Percentiles rank a stretch among this genome's conserved stretches.
Conservation (phyloP, 1,140 invertebrate species). For the Diabrotica virgifera region DNA sequence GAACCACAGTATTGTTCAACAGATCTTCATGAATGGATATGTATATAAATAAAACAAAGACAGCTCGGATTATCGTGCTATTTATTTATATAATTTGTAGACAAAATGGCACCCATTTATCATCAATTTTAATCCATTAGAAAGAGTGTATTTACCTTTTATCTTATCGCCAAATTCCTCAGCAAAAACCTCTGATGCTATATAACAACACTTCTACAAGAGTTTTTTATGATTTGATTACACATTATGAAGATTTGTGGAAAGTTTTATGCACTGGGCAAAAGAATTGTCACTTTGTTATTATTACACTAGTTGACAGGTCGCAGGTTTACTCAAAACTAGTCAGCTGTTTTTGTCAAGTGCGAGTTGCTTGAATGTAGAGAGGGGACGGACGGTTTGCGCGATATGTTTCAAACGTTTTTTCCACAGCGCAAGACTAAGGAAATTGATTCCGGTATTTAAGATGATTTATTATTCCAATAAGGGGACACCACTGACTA, state of each 20-base stretch:
- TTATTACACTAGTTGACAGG: conserved; percentile 11
- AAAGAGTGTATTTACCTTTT: conserved; percentile 15
- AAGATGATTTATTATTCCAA: too few species aligned
- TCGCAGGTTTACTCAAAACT: conserved; percentile 13
- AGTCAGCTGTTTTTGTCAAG: conserved; percentile 21
- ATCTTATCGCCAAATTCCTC: conserved; percentile 6
- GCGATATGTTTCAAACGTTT: conserved; percentile 7
- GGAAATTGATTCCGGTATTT: neutral
- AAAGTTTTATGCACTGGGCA: conserved; percentile 14
- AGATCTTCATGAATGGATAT: too few species aligned
- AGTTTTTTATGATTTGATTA: conserved; percentile 13
- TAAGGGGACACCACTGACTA: too few species aligned
- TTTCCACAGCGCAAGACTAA: conserved; percentile 4
- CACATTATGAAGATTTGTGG: conserved; percentile 12
- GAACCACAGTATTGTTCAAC: too few species aligned
- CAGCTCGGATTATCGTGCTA: neutral
- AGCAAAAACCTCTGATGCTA: conserved; percentile 15
- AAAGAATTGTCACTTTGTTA: conserved; percentile 3
- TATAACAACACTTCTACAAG: conserved; percentile 10
- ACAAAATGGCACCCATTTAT: conserved; percentile 19
- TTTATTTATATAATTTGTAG: conserved; percentile 20
- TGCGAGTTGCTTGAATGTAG: neutral
- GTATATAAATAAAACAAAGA: too few species aligned
- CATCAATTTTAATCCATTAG: conserved; percentile 2
- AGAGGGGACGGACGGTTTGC: conserved; percentile 5